Base-by-base conservation (phyloP, 2,113 vertebrate species). In the Pelecanoides urinatrix region DNA sequence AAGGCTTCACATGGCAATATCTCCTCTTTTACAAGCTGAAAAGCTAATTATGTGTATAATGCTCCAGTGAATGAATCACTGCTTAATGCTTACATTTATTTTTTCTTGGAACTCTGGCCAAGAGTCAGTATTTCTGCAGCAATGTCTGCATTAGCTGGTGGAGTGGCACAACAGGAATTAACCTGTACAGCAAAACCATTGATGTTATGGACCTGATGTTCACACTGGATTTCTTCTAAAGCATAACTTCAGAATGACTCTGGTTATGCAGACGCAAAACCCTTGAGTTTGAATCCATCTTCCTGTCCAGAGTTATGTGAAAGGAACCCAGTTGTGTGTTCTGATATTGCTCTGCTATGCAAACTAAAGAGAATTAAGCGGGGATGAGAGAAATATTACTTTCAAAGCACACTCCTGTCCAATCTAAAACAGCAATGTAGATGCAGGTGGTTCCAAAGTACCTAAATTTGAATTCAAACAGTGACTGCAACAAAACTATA, bases 21-120 rank as follows among this genome's bases (percentile, higher is more conserved):
- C 27, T 10, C 18, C 10, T 73, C 38, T 93, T 90, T 79, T 50
- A 65, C 34, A 88, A 82, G 29, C 29, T 82, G 72, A 93, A 89
- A 79, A 96, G 36, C 10, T 86, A 91, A 82, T 96, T 94, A 36
- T 56, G 10, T 58, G 18, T 50, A 34, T 82, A 90, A 86, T 53
- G 21, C 38, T 88, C 58, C 82, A 92, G 42, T n/a, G 45, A 88
- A 81, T 75, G 13, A 82, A 85, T 79, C 19, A 22, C 22, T 53
- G 16, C 17, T 82, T 94, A 87, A 93, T 94, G 49, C 38, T 7
- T 50, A 70, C 83, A 79, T 11, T 85, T 89, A 66, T 56, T 91
- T 83, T 91, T 86, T 80, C 44, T 92, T 75, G 53, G 32, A 88
- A 66, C 34, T 58, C 86, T 91, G 32, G 20, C 13, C 49, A 50